These are phyloP conservation scores for Agrotis clavis DNA, from an alignment of 2,888 invertebrate genomes.

Conservation along the genomic window DNA sequence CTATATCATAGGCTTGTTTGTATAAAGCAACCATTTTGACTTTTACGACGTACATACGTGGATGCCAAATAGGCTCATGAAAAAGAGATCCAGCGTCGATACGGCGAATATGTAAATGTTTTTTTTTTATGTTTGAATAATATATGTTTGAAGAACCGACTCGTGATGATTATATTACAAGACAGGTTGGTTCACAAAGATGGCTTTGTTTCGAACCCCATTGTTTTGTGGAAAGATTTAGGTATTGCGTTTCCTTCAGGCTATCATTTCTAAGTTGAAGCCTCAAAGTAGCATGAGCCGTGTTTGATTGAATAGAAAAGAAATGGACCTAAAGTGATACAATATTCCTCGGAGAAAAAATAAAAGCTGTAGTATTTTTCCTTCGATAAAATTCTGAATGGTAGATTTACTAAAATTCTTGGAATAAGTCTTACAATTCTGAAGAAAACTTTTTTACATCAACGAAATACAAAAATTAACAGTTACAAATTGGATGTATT, in stretches of 20 bases:
- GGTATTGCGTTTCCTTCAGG: background rate
- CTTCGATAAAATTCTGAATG: slow-evolving; percentile 7
- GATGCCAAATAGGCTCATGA: slow-evolving; percentile 85
- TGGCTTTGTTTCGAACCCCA: slow-evolving; percentile 8
- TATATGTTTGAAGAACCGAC: slow-evolving; percentile 64
- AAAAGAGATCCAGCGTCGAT: slow-evolving; percentile 78
- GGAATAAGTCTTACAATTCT: background rate
- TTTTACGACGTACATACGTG: slow-evolving; percentile 76
- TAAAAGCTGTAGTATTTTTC: background rate
- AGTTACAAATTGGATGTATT: background rate
- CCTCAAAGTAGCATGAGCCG: background rate
- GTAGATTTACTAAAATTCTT: background rate
- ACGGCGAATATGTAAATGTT: slow-evolving; percentile 78
- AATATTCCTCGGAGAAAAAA: background rate
- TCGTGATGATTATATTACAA: slow-evolving; percentile 68
- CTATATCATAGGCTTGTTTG: slow-evolving; percentile 71
- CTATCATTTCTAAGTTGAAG: background rate
- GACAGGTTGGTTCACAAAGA: slow-evolving; percentile 42
- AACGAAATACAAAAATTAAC: background rate
- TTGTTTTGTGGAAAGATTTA: slow-evolving; percentile 19
- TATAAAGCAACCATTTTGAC: slow-evolving; percentile 75
- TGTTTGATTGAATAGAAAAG: slow-evolving; percentile 19
- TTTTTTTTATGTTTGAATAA: slow-evolving; percentile 72
- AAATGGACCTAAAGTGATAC: background rate
- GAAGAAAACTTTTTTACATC: background rate